A percentile compares a stretch with the other conserved stretches of the same genome.
Conservation (phyloP, 2,797 vertebrate genomes). For the Acanthurus lineatus region DNA sequence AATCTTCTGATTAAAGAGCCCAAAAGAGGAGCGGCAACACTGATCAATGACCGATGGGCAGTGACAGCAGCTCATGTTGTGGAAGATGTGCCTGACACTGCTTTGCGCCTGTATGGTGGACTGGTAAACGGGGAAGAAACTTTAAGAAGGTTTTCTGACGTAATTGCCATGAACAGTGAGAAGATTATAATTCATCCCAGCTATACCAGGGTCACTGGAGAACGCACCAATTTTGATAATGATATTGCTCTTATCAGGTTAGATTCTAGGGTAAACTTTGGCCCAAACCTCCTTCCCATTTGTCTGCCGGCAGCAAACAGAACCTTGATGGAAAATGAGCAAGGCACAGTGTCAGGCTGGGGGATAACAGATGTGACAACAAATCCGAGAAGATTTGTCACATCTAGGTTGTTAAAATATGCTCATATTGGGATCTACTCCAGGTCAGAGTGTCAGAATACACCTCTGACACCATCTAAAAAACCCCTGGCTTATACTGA, state of each 20-base stretch:
- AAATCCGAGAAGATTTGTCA: fast-evolving
- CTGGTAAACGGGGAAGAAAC: slow-evolving; percentile 24
- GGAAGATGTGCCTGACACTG: fast-evolving
- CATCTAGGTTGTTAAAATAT: slow-evolving; percentile 44
- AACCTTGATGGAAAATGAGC: slow-evolving; percentile 11
- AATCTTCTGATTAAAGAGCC: slow-evolving; percentile 80
- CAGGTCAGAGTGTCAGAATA: slow-evolving; percentile 18
- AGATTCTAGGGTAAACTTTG: slow-evolving; percentile 82
- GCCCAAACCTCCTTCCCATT: slow-evolving; percentile 85
- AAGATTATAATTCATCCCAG: slow-evolving; percentile 87
- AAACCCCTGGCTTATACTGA: slow-evolving; percentile 74
- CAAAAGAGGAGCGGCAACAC: slow-evolving; percentile 83
- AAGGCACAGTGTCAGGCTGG: slow-evolving; percentile 91
- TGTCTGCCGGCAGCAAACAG: slow-evolving; percentile 86
- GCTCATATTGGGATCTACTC: slow-evolving; percentile 69
- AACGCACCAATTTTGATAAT: slow-evolving; percentile 81
- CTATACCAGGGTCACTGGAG: neutral
- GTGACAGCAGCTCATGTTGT: slow-evolving; percentile 94
- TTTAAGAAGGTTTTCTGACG: fast-evolving
- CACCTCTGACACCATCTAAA: fast-evolving
- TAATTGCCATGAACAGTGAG: slow-evolving; percentile 64
- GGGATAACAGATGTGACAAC: fast-evolving
- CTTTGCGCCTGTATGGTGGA: slow-evolving; percentile 52
- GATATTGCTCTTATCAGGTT: slow-evolving; percentile 93
- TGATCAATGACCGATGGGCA: slow-evolving; percentile 93